Base-by-base conservation (phyloP, 2,888 invertebrate species). In the Orchesellides sinensis region DNA sequence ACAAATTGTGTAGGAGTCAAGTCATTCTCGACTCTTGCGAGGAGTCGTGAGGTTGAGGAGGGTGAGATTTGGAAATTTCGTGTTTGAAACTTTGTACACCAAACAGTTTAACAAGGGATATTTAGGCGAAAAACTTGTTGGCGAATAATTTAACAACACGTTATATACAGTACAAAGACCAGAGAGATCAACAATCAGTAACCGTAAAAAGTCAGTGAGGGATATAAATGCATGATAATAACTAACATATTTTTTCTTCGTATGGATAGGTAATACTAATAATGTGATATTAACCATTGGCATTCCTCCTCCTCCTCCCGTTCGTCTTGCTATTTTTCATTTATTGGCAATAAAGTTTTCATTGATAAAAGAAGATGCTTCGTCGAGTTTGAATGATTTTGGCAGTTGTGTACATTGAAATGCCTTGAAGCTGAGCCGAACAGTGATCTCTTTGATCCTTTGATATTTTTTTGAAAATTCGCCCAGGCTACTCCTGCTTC, bases 141-240 rank as follows among this genome's bases (percentile, higher is more conserved):
- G 8, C n/a, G 19, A 61, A 61, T 61, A 29, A 32, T 61, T 61
- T 61, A 29, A 29, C 32, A 56, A 61, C 23, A 27, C 17, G 49
- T 49, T 19, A 19, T 8, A 49, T 19, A 17, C 12, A 8, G 19
- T 2, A 49, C 2, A 21, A 10, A 40, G 40, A 65, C 40, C 17
- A 17, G 65, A 65, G 35, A 65, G 45, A 65, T 54, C 25, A 66
- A 25, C 19, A 29, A 14, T 65, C 66, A 66, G 23, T 12, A 45
- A 40, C 66, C 25, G 66, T 66, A 61, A 63, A 40, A 66, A 66
- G 65, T 65, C 65, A n/a, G 45, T 65, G 45, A 40, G 66, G 40
- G 47, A 17, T n/a, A 2, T 23, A 40, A 40, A 40, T 40, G 40
- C 40, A 40, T 40, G 40, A 40, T 32, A 40, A 40, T n/a, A 40